Percentiles rank a stretch among this genome's conserved stretches.
phyloP scores from a whole-genome alignment of 2,888 invertebrate species.

The Tinea trinotella region DNA sequence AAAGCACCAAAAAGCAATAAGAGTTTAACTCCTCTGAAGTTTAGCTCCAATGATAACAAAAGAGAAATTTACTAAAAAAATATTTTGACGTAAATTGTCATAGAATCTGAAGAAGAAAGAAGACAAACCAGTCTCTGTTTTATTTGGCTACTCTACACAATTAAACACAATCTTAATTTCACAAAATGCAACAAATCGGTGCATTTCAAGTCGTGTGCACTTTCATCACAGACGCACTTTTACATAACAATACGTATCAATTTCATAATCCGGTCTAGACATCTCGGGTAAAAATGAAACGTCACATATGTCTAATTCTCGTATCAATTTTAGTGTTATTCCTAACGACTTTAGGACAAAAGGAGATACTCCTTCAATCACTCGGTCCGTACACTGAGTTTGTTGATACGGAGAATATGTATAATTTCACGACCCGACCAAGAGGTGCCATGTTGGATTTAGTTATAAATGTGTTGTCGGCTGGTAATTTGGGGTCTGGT shows the following conservation, averaged over 20 bases:
- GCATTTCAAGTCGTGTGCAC: constrained; percentile 11
- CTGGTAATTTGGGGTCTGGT: constrained; percentile 4
- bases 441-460: constrained; percentile 22
- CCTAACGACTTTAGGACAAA: neutral
- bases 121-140: neutral
- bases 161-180: neutral
- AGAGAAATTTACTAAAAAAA: too few relatives aligned
- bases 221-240: neutral
- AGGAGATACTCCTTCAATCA: constrained; percentile 15
- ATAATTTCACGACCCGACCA: constrained; percentile 16
- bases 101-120: neutral
- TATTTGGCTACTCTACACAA: neutral
- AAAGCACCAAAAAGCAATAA: too few relatives aligned
- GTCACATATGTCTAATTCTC: neutral
- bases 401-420: constrained; percentile 13
- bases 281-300: constrained; percentile 2
- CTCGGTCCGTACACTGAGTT: constrained; percentile 21
- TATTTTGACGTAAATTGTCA: neutral
- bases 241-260: neutral
- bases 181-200: neutral
- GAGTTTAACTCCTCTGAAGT: too few relatives aligned
- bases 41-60: too few relatives aligned
- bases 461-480: constrained; percentile 19
- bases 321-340: neutral
- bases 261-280: neutral